Conservation (phyloP, 2,113 vertebrate genomes). For the Cricetomys ansorgei region DNA sequence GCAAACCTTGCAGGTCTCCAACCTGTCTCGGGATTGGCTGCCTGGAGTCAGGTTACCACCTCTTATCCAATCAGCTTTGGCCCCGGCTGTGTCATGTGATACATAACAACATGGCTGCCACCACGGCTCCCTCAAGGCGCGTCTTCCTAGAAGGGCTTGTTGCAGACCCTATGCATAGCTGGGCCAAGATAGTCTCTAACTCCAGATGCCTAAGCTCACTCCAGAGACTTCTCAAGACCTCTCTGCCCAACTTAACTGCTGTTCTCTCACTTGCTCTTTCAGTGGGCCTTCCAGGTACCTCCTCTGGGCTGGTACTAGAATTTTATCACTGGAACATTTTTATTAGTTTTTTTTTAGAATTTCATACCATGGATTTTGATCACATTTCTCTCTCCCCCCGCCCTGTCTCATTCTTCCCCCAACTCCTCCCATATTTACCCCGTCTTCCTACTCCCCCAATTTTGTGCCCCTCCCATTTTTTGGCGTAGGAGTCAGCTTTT, state of each 20-base stretch:
- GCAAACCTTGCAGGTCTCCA: background rate
- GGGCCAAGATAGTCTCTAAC: background rate
- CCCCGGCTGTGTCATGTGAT: background rate
- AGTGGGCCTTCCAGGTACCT: background rate
- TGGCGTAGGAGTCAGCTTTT: background rate
- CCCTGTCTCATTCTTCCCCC: background rate
- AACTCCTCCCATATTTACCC: too few species aligned
- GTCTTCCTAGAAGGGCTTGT: background rate
- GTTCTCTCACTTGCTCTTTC: background rate
- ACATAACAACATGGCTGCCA: background rate
- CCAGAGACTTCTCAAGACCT: background rate
- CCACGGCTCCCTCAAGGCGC: background rate
- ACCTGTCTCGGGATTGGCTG: background rate
- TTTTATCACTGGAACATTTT: background rate
- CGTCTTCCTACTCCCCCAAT: background rate
- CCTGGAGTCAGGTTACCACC: background rate
- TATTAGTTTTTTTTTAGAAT: background rate
- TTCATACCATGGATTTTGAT: background rate
- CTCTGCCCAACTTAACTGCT: background rate
- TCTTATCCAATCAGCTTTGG: constrained; percentile 27
- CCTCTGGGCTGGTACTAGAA: background rate
- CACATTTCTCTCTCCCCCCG: background rate
- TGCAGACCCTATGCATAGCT: background rate
- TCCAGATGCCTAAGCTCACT: background rate
- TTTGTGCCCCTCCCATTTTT: background rate